Percentiles rank a stretch among this genome's conserved stretches.
Conservation (phyloP, 2,888 invertebrate species). For the Chironomus riparius region DNA sequence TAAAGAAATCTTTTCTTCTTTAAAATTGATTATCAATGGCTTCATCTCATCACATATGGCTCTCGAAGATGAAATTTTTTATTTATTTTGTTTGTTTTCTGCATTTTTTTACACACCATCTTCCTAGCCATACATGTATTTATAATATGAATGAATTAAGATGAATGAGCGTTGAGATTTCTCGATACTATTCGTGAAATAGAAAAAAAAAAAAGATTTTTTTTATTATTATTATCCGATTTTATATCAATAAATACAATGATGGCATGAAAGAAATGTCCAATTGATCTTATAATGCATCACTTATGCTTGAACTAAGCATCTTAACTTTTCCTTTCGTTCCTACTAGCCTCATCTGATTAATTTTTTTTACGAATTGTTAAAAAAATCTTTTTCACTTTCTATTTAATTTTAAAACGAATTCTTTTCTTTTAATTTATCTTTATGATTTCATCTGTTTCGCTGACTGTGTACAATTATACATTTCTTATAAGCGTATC, state of each 20-base stretch:
- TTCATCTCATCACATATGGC: background rate
- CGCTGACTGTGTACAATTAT: background rate
- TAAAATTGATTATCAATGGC: conserved; percentile 6
- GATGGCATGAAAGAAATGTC: background rate
- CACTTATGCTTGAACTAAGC: background rate
- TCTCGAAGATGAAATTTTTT: background rate
- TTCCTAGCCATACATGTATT: background rate
- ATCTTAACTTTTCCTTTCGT: background rate
- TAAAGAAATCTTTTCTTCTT: background rate
- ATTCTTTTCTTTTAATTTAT: background rate
- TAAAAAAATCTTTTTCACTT: background rate
- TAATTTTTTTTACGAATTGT: too few species aligned
- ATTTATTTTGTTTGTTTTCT: conserved; percentile 5
- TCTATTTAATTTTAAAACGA: background rate
- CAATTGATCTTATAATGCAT: background rate
- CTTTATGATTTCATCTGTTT: background rate
- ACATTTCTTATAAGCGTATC: background rate
- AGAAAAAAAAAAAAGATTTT: too few species aligned
- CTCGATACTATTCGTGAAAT: too few species aligned
- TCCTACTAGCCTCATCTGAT: too few species aligned
- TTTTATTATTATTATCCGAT: background rate
- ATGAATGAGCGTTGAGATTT: too few species aligned
- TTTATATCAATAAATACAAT: background rate
- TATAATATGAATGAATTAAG: background rate
- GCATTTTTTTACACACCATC: background rate